These are phyloP conservation scores for Ephestia elutella DNA, from an alignment of 1,140 invertebrate species.

Conservation along the genomic window DNA sequence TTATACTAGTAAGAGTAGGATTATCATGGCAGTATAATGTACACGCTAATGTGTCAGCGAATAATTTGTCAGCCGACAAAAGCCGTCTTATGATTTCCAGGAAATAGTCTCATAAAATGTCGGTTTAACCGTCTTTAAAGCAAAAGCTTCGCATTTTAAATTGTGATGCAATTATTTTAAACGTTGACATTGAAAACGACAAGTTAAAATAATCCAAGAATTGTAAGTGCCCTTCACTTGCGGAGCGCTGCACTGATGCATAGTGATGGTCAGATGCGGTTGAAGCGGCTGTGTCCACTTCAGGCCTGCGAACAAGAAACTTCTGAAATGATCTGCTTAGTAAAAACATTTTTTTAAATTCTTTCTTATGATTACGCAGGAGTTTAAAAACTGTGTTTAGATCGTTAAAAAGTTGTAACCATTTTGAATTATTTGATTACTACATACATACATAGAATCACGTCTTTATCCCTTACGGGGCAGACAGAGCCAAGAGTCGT, in stretches of 20 bases:
- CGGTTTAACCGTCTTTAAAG: constrained; percentile 65
- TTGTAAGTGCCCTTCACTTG: constrained; percentile 69
- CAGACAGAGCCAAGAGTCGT: too few relatives aligned
- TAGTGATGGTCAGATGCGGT: constrained; percentile 56
- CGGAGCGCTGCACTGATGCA: constrained; percentile 55
- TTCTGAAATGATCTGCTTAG: too few relatives aligned
- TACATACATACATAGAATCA: too few relatives aligned
- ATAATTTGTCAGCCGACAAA: constrained; percentile 25
- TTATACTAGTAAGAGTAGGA: too few relatives aligned
- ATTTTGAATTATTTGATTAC: too few relatives aligned
- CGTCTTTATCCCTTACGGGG: too few relatives aligned
- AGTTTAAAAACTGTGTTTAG: too few relatives aligned
- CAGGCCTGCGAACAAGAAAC: too few relatives aligned
- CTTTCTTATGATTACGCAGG: too few relatives aligned
- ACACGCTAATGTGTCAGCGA: constrained; percentile 14
- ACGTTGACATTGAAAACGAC: constrained; percentile 73
- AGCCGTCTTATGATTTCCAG: constrained; percentile 54
- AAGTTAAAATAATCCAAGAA: constrained; percentile 72
- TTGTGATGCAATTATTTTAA: constrained; percentile 75
- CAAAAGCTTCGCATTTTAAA: constrained; percentile 69
- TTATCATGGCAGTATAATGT: neutral
- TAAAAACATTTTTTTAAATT: too few relatives aligned
- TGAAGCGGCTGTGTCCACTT: neutral
- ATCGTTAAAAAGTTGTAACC: too few relatives aligned
- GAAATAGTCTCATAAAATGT: constrained; percentile 62